Percentiles rank a stretch among this genome's conserved stretches.
Evolutionary conservation across 2,113 vertebrate species (phyloP).

Genomic region (Clinocottus analis): DNA sequence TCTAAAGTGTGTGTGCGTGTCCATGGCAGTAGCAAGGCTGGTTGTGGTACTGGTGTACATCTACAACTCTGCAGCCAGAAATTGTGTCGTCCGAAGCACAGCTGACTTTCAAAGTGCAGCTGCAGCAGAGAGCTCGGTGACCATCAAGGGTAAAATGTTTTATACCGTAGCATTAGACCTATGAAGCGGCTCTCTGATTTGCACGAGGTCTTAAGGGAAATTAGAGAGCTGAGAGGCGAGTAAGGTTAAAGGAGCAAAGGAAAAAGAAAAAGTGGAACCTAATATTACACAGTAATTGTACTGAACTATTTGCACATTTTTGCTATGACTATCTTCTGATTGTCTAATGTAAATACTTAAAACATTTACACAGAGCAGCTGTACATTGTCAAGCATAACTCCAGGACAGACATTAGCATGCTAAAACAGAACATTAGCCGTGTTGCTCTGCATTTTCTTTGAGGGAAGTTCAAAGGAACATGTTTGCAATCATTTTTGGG

Average conservation of each 20-base stretch:
- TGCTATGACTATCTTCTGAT: neutral
- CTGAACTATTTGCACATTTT: slow-evolving; percentile 21
- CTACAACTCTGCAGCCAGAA: slow-evolving; percentile 25
- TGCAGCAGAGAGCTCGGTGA: slow-evolving; percentile 22
- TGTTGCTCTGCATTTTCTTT: neutral
- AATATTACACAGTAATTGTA: neutral
- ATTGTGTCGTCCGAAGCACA: neutral
- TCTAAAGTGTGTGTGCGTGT: neutral
- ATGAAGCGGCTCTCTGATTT: neutral
- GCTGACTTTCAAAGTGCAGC: slow-evolving; percentile 49
- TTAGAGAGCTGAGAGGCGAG: slow-evolving; percentile 9
- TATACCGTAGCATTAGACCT: slow-evolving; percentile 19
- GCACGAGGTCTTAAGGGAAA: slow-evolving; percentile 14
- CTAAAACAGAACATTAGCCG: no score
- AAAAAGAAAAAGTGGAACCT: neutral
- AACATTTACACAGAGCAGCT: neutral
- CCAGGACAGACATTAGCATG: neutral
- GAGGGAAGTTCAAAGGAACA: neutral
- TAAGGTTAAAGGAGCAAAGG: neutral
- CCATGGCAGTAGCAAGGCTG: slow-evolving; percentile 6
- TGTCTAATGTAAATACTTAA: neutral
- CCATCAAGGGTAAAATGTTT: slow-evolving; percentile 27
- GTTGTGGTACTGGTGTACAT: neutral
- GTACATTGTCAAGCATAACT: neutral
- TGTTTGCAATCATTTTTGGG: neutral